A percentile compares a stretch with the other conserved stretches of the same genome.
Conservation (phyloP, 2,888 invertebrate genomes). For the Acleris sparsana region DNA sequence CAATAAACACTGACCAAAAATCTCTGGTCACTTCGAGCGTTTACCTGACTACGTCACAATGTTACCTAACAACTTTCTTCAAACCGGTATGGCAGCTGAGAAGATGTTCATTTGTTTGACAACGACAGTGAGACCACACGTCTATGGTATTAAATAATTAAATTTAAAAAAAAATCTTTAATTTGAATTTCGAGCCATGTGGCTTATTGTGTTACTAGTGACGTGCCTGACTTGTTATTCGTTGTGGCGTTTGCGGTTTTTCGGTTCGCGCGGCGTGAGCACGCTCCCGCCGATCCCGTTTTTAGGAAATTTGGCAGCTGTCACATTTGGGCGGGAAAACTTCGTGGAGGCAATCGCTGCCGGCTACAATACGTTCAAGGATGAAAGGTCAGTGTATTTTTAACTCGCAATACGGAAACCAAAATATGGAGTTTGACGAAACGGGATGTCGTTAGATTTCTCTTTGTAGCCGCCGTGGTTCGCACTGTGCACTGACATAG, state of each 20-base stretch:
- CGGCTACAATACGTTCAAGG: conserved; percentile 60
- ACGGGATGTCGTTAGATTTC: too few relatives aligned
- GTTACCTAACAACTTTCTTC: conserved; percentile 48
- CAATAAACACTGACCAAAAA: background rate
- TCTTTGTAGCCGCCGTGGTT: too few relatives aligned
- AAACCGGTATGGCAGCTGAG: conserved; percentile 39
- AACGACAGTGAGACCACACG: conserved; percentile 36
- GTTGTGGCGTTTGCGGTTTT: conserved; percentile 53
- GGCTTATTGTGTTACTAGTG: conserved; percentile 52
- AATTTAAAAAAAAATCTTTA: background rate
- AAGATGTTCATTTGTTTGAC: conserved; percentile 37
- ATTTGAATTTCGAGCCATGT: conserved; percentile 39
- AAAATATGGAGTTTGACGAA: too few relatives aligned
- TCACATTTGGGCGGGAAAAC: conserved; percentile 61
- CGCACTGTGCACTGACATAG: too few relatives aligned
- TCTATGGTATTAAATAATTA: conserved; percentile 6
- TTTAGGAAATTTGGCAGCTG: conserved; percentile 64
- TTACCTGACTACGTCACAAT: conserved; percentile 17
- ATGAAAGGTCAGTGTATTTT: conserved; percentile 54
- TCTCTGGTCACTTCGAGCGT: conserved; percentile 5
- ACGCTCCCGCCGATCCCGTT: conserved; percentile 60
- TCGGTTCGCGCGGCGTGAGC: conserved; percentile 56
- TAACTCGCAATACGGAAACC: background rate
- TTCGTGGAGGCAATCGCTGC: conserved; percentile 62
- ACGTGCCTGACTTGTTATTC: conserved; percentile 56